Conservation (phyloP, 2,797 vertebrate genomes). For the Chaenodraco wilsoni region DNA sequence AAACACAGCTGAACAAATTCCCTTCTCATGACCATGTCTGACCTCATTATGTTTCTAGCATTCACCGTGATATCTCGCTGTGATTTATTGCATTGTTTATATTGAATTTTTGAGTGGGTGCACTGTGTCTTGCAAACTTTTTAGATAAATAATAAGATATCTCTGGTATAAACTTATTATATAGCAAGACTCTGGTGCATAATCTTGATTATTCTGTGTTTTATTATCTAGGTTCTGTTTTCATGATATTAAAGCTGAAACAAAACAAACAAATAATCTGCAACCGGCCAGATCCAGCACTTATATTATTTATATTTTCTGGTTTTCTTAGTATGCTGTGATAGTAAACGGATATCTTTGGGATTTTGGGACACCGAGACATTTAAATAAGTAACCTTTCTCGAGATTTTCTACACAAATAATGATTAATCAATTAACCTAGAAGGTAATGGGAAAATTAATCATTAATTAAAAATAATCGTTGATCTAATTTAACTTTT, state of each 20-base stretch:
- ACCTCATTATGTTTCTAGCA: constrained; percentile 30
- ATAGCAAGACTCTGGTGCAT: background rate
- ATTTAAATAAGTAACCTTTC: background rate
- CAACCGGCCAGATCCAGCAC: background rate
- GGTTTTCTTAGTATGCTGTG: background rate
- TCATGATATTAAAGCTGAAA: background rate
- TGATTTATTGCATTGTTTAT: constrained; percentile 5
- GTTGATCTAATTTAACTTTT: background rate
- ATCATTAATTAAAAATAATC: background rate
- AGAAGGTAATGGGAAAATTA: background rate
- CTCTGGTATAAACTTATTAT: background rate
- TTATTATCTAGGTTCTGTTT: background rate
- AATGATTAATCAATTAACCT: background rate
- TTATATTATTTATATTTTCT: background rate
- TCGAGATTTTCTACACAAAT: background rate
- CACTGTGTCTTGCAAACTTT: background rate
- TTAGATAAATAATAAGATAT: constrained; percentile 5
- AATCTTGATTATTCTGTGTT: background rate
- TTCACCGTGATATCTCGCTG: background rate
- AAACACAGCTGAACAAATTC: constrained; percentile 27
- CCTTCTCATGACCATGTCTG: constrained; percentile 16
- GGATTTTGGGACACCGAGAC: background rate
- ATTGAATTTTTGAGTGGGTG: constrained; percentile 2
- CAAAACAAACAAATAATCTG: background rate
- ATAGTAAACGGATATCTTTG: background rate